Conservation (phyloP, 1,140 invertebrate genomes). For the Cotesia chilonis region DNA sequence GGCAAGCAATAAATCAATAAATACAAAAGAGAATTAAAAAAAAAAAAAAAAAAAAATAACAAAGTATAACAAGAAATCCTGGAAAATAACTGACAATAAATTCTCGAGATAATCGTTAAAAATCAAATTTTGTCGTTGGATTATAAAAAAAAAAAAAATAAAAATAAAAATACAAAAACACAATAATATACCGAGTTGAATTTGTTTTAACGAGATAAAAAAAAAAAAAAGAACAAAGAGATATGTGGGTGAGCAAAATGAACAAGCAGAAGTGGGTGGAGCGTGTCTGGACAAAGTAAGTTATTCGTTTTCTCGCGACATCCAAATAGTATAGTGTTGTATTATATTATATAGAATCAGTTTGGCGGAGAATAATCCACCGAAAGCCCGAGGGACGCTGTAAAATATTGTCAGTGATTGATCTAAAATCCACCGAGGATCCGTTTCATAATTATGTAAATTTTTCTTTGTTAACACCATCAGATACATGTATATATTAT, state of each 20-base stretch:
- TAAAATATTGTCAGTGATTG: conserved; percentile 52
- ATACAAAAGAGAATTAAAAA: no score
- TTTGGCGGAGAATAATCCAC: not conserved
- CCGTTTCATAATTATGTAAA: conserved; percentile 52
- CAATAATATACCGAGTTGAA: not conserved
- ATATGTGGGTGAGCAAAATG: not conserved
- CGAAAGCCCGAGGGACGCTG: conserved; percentile 15
- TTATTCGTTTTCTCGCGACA: conserved; percentile 36
- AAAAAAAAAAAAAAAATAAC: no score
- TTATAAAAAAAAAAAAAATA: not conserved
- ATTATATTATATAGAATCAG: no score
- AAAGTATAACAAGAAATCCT: no score
- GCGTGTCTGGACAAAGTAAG: conserved; percentile 36
- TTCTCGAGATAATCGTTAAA: no score
- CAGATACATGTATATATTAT: conserved; percentile 31
- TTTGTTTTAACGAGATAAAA: not conserved
- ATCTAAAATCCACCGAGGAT: conserved; percentile 42
- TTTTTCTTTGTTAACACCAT: conserved; percentile 32
- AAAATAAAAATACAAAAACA: not conserved
- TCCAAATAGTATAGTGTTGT: no score
- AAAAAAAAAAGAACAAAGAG: conserved; percentile 8
- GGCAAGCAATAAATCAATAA: no score
- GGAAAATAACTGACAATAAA: no score
- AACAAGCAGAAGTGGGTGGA: not conserved
- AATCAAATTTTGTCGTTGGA: no score